These are phyloP conservation scores for Elmis aenea DNA, from an alignment of 2,888 invertebrate species.

Conservation along the genomic window DNA sequence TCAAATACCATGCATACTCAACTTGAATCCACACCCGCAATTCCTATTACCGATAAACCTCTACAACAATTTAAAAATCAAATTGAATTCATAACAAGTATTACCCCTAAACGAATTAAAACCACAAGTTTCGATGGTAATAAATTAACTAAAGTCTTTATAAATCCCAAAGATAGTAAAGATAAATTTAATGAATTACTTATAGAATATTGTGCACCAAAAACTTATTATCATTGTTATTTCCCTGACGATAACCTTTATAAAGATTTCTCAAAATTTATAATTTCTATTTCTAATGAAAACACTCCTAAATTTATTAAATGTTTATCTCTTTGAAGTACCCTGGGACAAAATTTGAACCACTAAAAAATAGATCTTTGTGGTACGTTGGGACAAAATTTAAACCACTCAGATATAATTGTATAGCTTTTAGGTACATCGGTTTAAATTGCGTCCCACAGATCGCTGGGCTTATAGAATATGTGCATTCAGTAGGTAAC, in stretches of 20 bases:
- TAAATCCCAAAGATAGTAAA: neutral
- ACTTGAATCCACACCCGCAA: slow-evolving; percentile 2
- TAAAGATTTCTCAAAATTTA: slow-evolving; percentile 1
- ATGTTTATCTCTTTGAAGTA: too few species aligned
- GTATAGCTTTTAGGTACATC: too few species aligned
- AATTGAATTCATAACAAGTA: slow-evolving; percentile 1
- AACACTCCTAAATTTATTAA: slow-evolving; percentile 1
- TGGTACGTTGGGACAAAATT: too few species aligned
- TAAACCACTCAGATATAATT: too few species aligned
- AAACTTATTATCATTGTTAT: slow-evolving; percentile 2
- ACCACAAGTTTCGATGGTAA: neutral
- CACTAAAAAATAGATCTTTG: too few species aligned
- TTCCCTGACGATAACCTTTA: neutral
- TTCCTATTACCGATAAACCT: slow-evolving; percentile 3
- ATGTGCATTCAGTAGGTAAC: too few species aligned
- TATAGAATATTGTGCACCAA: slow-evolving; percentile 3
- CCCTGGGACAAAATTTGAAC: too few species aligned
- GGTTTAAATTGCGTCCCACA: too few species aligned
- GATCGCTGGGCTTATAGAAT: too few species aligned
- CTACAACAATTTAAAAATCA: slow-evolving; percentile 2
- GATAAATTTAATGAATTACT: slow-evolving; percentile 1
- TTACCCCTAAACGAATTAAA: slow-evolving; percentile 1
- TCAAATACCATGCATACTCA: slow-evolving; percentile 2
- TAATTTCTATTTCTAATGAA: neutral
- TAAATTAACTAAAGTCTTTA: neutral